Percentiles rank a stretch among this genome's conserved stretches.
phyloP scores from a whole-genome alignment of 2,888 invertebrate species.

The Ceramica pisi region DNA sequence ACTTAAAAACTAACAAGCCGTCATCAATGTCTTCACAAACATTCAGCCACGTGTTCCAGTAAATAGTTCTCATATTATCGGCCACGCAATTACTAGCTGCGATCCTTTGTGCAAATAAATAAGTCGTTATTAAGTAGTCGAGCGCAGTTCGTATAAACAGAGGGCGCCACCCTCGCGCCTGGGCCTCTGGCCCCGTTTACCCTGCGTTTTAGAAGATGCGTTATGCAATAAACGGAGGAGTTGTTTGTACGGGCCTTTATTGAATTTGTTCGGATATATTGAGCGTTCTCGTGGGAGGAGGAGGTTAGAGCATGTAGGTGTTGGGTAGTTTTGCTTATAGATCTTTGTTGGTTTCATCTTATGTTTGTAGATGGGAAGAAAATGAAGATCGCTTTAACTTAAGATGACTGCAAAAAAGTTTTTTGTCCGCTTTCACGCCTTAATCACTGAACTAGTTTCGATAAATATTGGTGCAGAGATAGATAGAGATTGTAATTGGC shows the following conservation, averaged over 20 bases:
- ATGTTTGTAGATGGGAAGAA: too few species aligned
- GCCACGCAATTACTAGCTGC: constrained; percentile 78
- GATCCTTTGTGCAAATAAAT: constrained; percentile 84
- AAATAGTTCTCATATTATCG: constrained; percentile 84
- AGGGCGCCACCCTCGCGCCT: constrained; percentile 70
- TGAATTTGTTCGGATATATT: constrained; percentile 76
- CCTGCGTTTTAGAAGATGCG: constrained; percentile 68
- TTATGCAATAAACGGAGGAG: constrained; percentile 72
- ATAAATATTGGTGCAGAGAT: too few species aligned
- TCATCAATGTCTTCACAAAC: constrained; percentile 63
- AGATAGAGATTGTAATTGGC: too few species aligned
- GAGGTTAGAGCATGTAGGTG: not conserved
- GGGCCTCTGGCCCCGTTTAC: constrained; percentile 59
- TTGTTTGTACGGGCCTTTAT: constrained; percentile 74
- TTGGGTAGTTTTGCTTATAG: too few species aligned
- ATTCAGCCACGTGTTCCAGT: constrained; percentile 70
- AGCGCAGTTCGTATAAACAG: constrained; percentile 75
- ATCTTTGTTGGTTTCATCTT: not conserved
- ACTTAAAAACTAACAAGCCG: constrained; percentile 51
- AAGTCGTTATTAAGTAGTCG: constrained; percentile 84
- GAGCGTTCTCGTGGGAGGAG: constrained; percentile 18
- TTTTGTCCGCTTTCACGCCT: too few species aligned
- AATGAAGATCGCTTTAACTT: too few species aligned
- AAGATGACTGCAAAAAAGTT: too few species aligned
- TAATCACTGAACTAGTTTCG: too few species aligned